Conservation (phyloP, 2,888 invertebrate genomes). For the Blera fallax region DNA sequence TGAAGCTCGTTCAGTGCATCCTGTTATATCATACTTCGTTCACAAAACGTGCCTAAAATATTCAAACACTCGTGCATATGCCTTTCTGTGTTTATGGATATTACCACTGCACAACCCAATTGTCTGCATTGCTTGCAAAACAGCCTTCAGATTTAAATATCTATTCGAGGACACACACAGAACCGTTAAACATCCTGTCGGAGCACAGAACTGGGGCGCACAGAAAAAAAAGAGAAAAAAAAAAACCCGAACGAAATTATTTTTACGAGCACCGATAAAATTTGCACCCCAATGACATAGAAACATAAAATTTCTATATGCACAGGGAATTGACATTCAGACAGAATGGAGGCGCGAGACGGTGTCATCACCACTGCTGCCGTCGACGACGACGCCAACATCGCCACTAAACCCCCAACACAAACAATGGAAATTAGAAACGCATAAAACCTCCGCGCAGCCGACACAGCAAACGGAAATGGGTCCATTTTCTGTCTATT, state of each 20-base stretch:
- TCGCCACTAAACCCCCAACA: not conserved
- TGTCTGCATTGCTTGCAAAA: not conserved
- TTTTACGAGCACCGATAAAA: constrained; percentile 48
- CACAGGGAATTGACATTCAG: constrained; percentile 17
- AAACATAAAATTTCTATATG: constrained; percentile 22
- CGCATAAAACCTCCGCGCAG: constrained; percentile 43
- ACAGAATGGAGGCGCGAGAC: constrained; percentile 39
- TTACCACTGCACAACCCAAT: not conserved
- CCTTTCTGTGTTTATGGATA: too few species aligned
- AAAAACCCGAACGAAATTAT: constrained; percentile 1
- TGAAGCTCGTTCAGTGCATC: too few species aligned
- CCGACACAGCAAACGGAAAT: constrained; percentile 27
- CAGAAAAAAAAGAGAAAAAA: not conserved
- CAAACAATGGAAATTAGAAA: constrained; percentile 60
- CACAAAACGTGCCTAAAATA: not conserved
- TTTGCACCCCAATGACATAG: constrained; percentile 38
- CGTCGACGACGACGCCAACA: not conserved
- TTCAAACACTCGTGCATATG: not conserved
- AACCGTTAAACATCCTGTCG: not conserved
- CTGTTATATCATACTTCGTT: not conserved
- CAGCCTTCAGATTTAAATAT: constrained; percentile 17
- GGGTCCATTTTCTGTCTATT: constrained; percentile 24
- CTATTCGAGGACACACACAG: not conserved
- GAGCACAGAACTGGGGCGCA: constrained; percentile 1
- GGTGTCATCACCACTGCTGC: constrained; percentile 6